A percentile compares a stretch with the other conserved stretches of the same genome.
Evolutionary conservation across 1,140 invertebrate species (phyloP).

Genomic region (Drosophila biarmipes): DNA sequence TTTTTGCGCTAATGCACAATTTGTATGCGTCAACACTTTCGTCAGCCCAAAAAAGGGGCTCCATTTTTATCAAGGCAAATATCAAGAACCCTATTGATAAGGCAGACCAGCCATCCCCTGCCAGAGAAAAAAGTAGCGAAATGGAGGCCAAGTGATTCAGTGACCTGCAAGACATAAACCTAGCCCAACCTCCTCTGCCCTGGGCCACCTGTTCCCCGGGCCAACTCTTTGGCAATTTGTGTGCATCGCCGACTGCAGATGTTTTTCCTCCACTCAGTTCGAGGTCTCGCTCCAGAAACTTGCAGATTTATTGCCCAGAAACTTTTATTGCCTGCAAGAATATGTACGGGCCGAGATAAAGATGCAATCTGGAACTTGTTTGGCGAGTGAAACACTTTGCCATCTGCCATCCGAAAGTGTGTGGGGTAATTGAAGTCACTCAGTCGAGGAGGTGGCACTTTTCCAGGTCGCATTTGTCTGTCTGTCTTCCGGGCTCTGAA

Average conservation of each 20-base stretch:
- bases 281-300: slow-evolving; percentile 76
- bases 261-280: slow-evolving; percentile 41
- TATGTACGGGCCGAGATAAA: slow-evolving; percentile 72
- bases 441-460: slow-evolving; percentile 26
- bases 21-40: slow-evolving; percentile 82
- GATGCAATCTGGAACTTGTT: slow-evolving; percentile 80
- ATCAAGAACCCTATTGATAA: slow-evolving; percentile 63
- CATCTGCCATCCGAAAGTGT: slow-evolving; percentile 54
- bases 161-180: slow-evolving; percentile 72
- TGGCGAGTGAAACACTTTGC: slow-evolving; percentile 68
- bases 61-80: slow-evolving; percentile 74
- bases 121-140: not conserved
- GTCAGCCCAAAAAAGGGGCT: slow-evolving; percentile 35
- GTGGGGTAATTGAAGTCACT: slow-evolving; percentile 53
- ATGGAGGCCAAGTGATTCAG: slow-evolving; percentile 75
- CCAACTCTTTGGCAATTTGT: slow-evolving; percentile 71
- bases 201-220: slow-evolving; percentile 58
- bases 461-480: slow-evolving; percentile 35
- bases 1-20: slow-evolving; percentile 82
- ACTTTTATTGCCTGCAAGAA: slow-evolving; percentile 81
- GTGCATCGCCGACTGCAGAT: slow-evolving; percentile 69
- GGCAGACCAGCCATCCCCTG: not conserved
- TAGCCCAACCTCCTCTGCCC: slow-evolving; percentile 3
- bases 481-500: not conserved
- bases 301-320: slow-evolving; percentile 81